Evolutionary conservation across 2,797 vertebrate genomes (phyloP).

Genomic region (Microctenopoma steveboyesi): DNA sequence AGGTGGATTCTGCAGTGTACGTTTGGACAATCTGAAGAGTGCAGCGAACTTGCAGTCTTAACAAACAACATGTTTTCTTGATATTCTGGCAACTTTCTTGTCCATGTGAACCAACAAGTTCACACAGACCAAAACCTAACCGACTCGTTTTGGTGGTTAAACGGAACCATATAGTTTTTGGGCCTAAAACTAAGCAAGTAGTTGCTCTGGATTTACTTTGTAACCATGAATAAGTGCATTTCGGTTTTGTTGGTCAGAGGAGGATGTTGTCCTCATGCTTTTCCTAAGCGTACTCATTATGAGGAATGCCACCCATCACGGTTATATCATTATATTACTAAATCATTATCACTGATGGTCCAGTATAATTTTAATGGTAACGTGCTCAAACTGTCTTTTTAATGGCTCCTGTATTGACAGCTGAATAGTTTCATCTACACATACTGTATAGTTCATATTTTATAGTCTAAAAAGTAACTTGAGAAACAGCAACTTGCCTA

Average conservation of each 20-base stretch:
- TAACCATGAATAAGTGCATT: neutral
- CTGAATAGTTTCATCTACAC: neutral
- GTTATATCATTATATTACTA: neutral
- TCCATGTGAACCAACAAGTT: no score
- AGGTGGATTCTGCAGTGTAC: neutral
- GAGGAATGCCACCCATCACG: neutral
- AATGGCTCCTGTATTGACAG: no score
- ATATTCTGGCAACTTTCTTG: no score
- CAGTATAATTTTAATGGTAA: neutral
- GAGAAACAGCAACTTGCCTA: neutral
- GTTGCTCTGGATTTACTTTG: no score
- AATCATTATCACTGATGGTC: neutral
- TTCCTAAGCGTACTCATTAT: neutral
- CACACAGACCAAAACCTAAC: no score
- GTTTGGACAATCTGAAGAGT: neutral
- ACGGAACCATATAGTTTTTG: neutral
- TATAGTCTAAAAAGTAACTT: neutral
- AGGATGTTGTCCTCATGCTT: neutral
- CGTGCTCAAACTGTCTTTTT: neutral
- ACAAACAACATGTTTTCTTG: neutral
- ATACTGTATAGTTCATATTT: neutral
- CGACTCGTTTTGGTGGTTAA: neutral
- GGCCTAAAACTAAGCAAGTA: no score
- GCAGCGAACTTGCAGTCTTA: no score
- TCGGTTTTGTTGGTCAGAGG: neutral